Conservation (phyloP, 2,888 invertebrate species). For the Melanophora roralis region DNA sequence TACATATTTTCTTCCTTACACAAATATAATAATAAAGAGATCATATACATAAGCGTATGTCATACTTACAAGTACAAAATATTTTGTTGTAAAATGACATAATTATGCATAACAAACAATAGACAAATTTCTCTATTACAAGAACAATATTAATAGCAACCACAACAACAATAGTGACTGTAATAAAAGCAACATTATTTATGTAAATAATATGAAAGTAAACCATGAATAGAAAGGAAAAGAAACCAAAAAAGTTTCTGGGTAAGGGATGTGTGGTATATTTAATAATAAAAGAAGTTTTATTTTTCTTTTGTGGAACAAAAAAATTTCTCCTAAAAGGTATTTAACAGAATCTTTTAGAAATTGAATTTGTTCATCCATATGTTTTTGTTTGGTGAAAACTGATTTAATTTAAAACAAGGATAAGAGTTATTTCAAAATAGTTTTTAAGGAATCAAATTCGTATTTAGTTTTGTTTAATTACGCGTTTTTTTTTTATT, state of each 20-base stretch:
- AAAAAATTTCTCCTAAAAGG: not conserved
- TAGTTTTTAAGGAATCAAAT: too few species aligned
- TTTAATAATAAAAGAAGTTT: slow-evolving; percentile 31
- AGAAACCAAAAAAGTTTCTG: slow-evolving; percentile 27
- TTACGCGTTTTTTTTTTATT: too few species aligned
- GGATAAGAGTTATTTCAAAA: too few species aligned
- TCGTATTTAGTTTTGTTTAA: too few species aligned
- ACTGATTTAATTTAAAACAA: too few species aligned
- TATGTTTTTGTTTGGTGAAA: too few species aligned
- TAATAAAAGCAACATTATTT: slow-evolving; percentile 23
- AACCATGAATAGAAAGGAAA: slow-evolving; percentile 19
- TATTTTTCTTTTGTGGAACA: too few species aligned
- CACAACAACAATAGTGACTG: slow-evolving; percentile 16
- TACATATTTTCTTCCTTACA: not conserved
- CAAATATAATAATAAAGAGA: not conserved
- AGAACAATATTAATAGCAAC: slow-evolving; percentile 6
- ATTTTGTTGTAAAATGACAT: slow-evolving; percentile 49
- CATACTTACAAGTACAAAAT: slow-evolving; percentile 15
- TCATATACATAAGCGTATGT: slow-evolving; percentile 15
- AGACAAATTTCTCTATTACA: slow-evolving; percentile 42
- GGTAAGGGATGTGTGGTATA: slow-evolving; percentile 33
- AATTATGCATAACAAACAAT: slow-evolving; percentile 57
- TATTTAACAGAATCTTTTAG: not conserved
- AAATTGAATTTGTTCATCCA: too few species aligned
- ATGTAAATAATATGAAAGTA: slow-evolving; percentile 35